These are phyloP conservation scores for Magallana nippona DNA, from an alignment of 2,888 invertebrate species.

Conservation along the genomic window DNA sequence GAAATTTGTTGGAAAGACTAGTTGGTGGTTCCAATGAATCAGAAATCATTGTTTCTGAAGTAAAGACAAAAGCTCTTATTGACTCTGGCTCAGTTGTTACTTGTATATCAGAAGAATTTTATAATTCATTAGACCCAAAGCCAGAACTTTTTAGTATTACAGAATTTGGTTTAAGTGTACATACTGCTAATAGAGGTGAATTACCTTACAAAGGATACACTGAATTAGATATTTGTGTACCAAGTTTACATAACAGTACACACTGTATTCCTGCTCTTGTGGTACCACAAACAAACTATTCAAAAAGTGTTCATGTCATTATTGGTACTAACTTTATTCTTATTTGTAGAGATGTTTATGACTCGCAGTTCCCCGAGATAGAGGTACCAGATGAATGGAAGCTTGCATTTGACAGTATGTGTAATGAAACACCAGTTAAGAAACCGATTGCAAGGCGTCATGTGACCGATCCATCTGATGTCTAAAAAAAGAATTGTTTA, in stretches of 20 bases:
- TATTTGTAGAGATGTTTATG: not conserved
- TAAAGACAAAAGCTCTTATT: too few species aligned
- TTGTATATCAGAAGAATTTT: too few species aligned
- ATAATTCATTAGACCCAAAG: too few species aligned
- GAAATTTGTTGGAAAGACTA: too few species aligned
- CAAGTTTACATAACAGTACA: not conserved
- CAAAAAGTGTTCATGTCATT: not conserved
- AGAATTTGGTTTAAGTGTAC: not conserved
- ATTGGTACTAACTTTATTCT: not conserved
- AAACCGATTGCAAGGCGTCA: constrained; percentile 1
- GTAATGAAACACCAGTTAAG: not conserved
- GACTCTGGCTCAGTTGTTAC: too few species aligned
- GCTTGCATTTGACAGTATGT: constrained; percentile 1
- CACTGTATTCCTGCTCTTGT: not conserved
- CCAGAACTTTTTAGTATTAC: not conserved
- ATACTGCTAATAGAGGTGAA: not conserved
- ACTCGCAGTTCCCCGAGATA: too few species aligned
- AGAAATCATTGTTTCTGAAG: too few species aligned
- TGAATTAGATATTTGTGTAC: too few species aligned
- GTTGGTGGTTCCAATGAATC: too few species aligned
- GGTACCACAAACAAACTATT: constrained; percentile 1
- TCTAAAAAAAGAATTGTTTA: not conserved
- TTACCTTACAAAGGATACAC: too few species aligned
- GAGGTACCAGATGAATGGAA: constrained; percentile 1
- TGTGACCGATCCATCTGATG: not conserved